Conservation (phyloP, 1,140 invertebrate genomes). For the Drosophila santomea region DNA sequence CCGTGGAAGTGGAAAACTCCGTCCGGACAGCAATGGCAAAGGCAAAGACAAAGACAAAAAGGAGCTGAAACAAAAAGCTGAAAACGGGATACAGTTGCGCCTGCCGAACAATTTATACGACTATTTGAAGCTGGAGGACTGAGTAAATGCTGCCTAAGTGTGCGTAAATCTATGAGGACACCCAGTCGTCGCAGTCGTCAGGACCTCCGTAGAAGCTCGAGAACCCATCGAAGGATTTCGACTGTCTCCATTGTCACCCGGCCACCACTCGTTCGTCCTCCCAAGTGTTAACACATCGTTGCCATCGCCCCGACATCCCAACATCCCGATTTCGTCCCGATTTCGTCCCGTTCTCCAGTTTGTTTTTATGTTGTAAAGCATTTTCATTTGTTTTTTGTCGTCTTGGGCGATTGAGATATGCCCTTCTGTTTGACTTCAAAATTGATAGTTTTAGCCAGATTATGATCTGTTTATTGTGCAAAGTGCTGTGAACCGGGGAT, state of each 20-base stretch:
- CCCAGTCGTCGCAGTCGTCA: conserved; percentile 15
- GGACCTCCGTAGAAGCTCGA: not conserved
- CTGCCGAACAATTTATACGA: conserved; percentile 64
- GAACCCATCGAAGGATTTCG: conserved; percentile 62
- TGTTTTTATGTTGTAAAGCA: conserved; percentile 59
- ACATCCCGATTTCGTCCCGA: not conserved
- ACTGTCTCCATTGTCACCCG: conserved; percentile 40
- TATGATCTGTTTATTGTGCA: conserved; percentile 76
- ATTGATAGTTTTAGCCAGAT: conserved; percentile 75
- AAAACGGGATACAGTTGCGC: conserved; percentile 42
- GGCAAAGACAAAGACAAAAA: conserved; percentile 49
- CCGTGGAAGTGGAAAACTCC: conserved; percentile 1
- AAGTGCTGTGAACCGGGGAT: conserved; percentile 50
- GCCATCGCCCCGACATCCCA: conserved; percentile 14
- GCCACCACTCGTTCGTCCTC: conserved; percentile 38
- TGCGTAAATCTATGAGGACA: conserved; percentile 75
- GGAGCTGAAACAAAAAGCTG: conserved; percentile 37
- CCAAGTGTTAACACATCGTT: conserved; percentile 70
- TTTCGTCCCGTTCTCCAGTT: conserved; percentile 5
- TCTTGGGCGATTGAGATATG: conserved; percentile 26
- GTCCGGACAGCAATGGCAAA: conserved; percentile 40
- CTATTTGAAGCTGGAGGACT: conserved; percentile 53
- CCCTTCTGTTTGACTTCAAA: conserved; percentile 55
- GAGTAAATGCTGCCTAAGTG: conserved; percentile 73
- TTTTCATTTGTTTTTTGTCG: conserved; percentile 56